Base-by-base conservation (phyloP, 2,797 vertebrate genomes). In the Margarornis squamiger region DNA sequence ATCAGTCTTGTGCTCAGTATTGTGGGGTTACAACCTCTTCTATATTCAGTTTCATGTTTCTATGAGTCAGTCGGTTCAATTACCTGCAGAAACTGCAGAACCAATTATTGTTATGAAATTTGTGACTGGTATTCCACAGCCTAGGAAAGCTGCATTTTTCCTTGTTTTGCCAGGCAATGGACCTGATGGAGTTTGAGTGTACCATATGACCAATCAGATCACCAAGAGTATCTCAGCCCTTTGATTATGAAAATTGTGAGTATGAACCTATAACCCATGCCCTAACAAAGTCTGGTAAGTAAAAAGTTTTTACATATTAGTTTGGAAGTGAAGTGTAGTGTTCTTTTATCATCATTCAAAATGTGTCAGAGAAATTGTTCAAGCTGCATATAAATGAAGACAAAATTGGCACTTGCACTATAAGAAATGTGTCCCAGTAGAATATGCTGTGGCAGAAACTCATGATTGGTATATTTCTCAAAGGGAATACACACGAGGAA, bases 301-400 rank as follows among this genome's bases (percentile, higher is more conserved):
- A 65, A 83, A 43, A 85, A 8, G 1, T 10, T 63, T 75, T 70
- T 61, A 12, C 45, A 65, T 71, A 49, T 34, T 52, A 65, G 2
- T 92, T 74, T 88, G 30, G 30, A 74, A 79, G 59, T 48, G n/a
- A 76, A 52, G 3, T 20, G 3, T 39, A 39, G 3, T 22, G 12
- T 77, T 91, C 23, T 74, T 88, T 85, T 59, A 57, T 70, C 24
- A 45, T 22, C 30, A 46, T 89, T 86, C 36, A 90, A 87, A 89
- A 68, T 2, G 2, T 77, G 27, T 62, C 70, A 87, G 58, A 88
- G 29, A 86, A 88, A 72, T 72, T 68, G 27, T 66, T 95, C 46
- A 58, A 38, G 39, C 26, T 86, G 51, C n/a, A 66, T 77, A 57
- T 23, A 78, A 86, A 88, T 80, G 27, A 88, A 78, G 39, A 68